A percentile compares a stretch with the other conserved stretches of the same genome.
Evolutionary conservation across 2,888 invertebrate genomes (phyloP).

Genomic region (Bellardia pandia): DNA sequence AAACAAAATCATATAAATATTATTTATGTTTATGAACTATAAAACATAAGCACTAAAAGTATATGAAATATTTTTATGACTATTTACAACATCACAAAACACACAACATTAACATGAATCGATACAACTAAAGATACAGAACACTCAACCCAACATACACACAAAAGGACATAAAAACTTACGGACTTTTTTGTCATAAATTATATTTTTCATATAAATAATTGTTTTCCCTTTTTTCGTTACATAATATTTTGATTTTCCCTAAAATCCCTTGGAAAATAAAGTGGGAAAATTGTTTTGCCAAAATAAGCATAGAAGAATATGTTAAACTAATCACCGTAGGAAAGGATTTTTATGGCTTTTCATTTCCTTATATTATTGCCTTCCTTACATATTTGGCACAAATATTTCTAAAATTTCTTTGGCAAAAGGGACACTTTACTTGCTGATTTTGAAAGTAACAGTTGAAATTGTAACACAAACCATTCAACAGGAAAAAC

Average conservation of each 20-base stretch:
- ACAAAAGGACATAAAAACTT: constrained; percentile 56
- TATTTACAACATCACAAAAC: constrained; percentile 60
- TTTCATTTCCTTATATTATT: constrained; percentile 81
- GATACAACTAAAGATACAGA: constrained; percentile 11
- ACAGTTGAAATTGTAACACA: constrained; percentile 76
- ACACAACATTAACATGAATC: constrained; percentile 47
- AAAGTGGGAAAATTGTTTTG: constrained; percentile 57
- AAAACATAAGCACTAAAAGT: constrained; percentile 53
- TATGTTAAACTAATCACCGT: constrained; percentile 83
- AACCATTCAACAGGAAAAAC: constrained; percentile 86
- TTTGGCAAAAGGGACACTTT: constrained; percentile 30
- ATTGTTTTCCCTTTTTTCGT: constrained; percentile 79
- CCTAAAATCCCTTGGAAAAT: not conserved
- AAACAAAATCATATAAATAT: constrained; percentile 53
- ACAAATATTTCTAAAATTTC: constrained; percentile 72
- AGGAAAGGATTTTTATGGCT: constrained; percentile 84
- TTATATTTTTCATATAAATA: constrained; percentile 83
- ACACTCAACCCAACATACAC: not conserved
- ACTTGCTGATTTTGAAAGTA: constrained; percentile 23
- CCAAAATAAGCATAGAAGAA: constrained; percentile 74
- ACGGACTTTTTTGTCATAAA: constrained; percentile 77
- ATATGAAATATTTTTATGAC: constrained; percentile 61
- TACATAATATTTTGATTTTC: constrained; percentile 48
- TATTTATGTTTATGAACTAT: constrained; percentile 65
- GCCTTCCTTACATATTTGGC: constrained; percentile 74